These are phyloP conservation scores for Temnopleurus reevesii DNA, from an alignment of 53 echinoderm and acorn worm genomes.

Conservation along the genomic window DNA sequence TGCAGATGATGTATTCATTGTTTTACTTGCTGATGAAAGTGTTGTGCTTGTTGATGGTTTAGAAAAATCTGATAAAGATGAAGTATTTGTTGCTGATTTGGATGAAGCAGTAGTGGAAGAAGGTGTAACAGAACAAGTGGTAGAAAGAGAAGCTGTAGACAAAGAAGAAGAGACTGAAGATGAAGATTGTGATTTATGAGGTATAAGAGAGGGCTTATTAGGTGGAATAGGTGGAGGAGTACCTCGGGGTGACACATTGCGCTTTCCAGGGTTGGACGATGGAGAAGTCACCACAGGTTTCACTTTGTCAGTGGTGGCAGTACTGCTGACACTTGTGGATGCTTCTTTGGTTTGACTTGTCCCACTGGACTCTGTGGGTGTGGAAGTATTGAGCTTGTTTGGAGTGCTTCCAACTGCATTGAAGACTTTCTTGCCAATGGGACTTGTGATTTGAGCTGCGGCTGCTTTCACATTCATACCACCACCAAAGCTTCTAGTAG, in stretches of 20 bases:
- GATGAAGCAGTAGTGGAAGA: constrained; percentile 5
- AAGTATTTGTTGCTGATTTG: constrained; percentile 15
- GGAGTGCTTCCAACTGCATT: constrained; percentile 50
- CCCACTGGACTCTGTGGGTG: constrained; percentile 34
- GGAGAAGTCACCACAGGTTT: constrained; percentile 55
- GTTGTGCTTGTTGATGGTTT: background rate
- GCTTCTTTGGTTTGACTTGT: constrained; percentile 50
- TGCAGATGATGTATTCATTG: background rate
- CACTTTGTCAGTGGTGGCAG: constrained; percentile 48
- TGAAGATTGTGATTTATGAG: constrained; percentile 82
- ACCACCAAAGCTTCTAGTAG: constrained; percentile 46
- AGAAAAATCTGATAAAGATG: background rate
- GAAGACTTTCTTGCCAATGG: constrained; percentile 61
- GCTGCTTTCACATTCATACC: constrained; percentile 64
- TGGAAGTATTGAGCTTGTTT: constrained; percentile 62
- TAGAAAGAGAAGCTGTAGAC: constrained; percentile 37
- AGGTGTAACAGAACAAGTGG: constrained; percentile 37
- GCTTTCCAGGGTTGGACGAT: constrained; percentile 65
- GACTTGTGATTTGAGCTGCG: constrained; percentile 66
- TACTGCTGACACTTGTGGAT: constrained; percentile 29
- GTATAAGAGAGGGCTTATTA: constrained; percentile 96
- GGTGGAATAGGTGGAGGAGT: constrained; percentile 96
- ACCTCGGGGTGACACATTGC: constrained; percentile 83
- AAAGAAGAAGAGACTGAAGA: constrained; percentile 67
- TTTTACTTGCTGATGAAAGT: too few relatives aligned